These are phyloP conservation scores for Actinia tenebrosa DNA, from an alignment of 64 coral and sea anemone species.

Conservation along the genomic window DNA sequence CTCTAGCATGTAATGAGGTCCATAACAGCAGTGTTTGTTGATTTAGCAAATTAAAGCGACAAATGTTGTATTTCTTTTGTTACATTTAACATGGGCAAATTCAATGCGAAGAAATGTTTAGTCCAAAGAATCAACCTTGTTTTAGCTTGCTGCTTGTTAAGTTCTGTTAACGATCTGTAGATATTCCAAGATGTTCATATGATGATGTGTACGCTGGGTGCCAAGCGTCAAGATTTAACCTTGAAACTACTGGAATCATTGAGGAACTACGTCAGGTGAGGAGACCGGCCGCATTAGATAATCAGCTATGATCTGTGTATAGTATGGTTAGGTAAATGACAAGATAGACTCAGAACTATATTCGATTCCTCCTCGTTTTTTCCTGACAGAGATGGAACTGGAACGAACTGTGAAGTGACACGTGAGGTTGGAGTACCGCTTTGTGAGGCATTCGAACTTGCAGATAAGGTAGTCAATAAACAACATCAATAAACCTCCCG, in stretches of 20 bases:
- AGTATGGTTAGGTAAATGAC: background rate
- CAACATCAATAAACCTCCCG: no score
- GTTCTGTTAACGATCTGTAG: constrained; percentile 4
- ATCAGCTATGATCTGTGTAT: no score
- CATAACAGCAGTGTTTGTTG: no score
- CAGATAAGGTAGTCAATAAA: constrained; percentile 47
- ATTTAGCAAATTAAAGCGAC: no score
- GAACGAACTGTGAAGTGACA: constrained; percentile 39
- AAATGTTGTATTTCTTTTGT: no score
- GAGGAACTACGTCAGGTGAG: constrained; percentile 47
- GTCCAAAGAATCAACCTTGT: no score
- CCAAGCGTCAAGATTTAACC: constrained; percentile 48
- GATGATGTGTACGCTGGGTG: constrained; percentile 51
- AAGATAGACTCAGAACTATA: background rate
- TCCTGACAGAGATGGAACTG: constrained; percentile 37
- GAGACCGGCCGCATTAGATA: background rate
- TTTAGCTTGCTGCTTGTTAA: no score
- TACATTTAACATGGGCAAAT: no score
- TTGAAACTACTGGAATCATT: constrained; percentile 53
- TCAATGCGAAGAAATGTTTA: no score
- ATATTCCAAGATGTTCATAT: constrained; percentile 46
- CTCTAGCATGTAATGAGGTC: no score
- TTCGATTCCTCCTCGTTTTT: background rate
- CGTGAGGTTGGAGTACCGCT: constrained; percentile 58
- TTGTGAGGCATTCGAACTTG: constrained; percentile 72